Percentiles rank a stretch among this genome's conserved stretches.
These are phyloP conservation scores for Drosophila eugracilis DNA, from an alignment of 1,140 invertebrate species.

Conservation along the genomic window DNA sequence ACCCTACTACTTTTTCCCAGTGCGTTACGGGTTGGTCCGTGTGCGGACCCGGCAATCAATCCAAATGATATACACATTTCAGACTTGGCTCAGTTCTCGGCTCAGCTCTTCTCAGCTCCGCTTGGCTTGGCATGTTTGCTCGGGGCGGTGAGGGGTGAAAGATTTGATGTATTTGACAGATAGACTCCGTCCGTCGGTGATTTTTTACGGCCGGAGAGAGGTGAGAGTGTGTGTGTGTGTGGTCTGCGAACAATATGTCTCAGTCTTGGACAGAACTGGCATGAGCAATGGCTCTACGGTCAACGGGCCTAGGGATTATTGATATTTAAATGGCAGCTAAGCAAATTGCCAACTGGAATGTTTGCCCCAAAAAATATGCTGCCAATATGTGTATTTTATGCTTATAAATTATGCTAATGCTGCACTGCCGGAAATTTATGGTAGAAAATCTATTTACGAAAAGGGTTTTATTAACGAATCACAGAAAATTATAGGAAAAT, in stretches of 20 bases:
- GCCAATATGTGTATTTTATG: slow-evolving; percentile 34
- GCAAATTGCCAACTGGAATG: slow-evolving; percentile 19
- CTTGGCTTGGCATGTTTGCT: slow-evolving; percentile 49
- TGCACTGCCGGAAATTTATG: not conserved
- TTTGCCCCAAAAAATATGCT: slow-evolving; percentile 21
- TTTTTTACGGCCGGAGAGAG: slow-evolving; percentile 57
- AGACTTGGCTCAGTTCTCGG: slow-evolving; percentile 49
- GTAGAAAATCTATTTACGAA: not conserved
- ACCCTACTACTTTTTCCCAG: not conserved
- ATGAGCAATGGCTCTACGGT: slow-evolving; percentile 42
- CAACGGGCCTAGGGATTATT: slow-evolving; percentile 29
- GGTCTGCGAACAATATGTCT: slow-evolving; percentile 65
- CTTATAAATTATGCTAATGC: slow-evolving; percentile 53
- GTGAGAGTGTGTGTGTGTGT: slow-evolving; percentile 17
- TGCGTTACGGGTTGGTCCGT: slow-evolving; percentile 15
- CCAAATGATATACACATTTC: slow-evolving; percentile 80
- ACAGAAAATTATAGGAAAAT: too few relatives aligned
- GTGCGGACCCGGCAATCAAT: slow-evolving; percentile 63
- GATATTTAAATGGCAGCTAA: slow-evolving; percentile 47
- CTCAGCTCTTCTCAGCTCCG: slow-evolving; percentile 29
- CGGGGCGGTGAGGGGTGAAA: slow-evolving; percentile 22
- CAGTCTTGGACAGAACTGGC: slow-evolving; percentile 55
- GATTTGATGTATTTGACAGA: slow-evolving; percentile 78
- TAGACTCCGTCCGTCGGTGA: slow-evolving; percentile 56
- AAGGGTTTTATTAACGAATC: not conserved